Evolutionary conservation across 1,140 invertebrate species (phyloP).

Genomic region (Cydia strobilella): DNA sequence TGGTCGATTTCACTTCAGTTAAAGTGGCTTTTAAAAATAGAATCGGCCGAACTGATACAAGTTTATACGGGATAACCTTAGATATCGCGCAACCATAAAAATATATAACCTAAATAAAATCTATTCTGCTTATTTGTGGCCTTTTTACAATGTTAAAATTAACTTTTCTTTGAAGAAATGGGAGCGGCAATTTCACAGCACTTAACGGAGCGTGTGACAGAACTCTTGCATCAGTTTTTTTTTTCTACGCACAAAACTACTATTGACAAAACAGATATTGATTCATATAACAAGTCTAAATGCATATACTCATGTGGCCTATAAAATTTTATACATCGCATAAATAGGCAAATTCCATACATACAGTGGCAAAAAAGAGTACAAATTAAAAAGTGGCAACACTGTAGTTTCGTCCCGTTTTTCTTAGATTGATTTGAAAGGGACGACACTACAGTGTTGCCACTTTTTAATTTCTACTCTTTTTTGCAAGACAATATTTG

Average conservation of each 20-base stretch:
- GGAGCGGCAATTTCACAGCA: conserved; percentile 28
- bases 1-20: conserved; percentile 13
- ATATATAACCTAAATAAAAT: conserved; percentile 22
- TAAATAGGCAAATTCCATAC: not conserved
- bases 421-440: no score
- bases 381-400: no score
- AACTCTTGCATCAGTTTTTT: conserved; percentile 25
- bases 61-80: conserved; percentile 16
- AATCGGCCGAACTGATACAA: conserved; percentile 6
- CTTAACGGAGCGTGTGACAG: conserved; percentile 26
- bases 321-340: not conserved
- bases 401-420: no score
- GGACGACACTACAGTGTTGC: no score
- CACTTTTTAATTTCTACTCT: no score
- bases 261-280: conserved; percentile 16
- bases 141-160: conserved; percentile 7
- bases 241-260: not conserved
- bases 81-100: conserved; percentile 22
- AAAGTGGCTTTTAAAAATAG: conserved; percentile 31
- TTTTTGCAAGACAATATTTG: no score
- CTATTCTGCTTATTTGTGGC: not conserved
- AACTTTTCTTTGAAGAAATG: conserved; percentile 24
- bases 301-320: not conserved
- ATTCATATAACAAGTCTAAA: conserved; percentile 17
- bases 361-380: not conserved